These are phyloP conservation scores for Cranoglanis bouderius DNA, from an alignment of 2,113 vertebrate genomes.

Conservation along the genomic window DNA sequence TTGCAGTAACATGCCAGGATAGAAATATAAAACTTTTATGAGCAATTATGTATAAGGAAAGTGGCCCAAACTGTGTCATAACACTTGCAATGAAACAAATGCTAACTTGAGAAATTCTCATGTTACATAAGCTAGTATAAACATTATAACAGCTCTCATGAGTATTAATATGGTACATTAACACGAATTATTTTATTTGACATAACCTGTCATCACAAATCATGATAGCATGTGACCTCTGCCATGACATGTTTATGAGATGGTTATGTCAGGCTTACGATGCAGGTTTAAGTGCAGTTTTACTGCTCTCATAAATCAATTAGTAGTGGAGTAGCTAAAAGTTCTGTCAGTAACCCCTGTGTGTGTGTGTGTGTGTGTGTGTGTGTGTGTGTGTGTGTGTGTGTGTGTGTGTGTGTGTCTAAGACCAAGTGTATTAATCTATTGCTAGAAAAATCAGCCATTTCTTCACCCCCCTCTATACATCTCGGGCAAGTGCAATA, in stretches of 20 bases:
- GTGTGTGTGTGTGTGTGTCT: no score
- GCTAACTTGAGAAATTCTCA: background rate
- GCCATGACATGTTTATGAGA: background rate
- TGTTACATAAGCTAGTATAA: background rate
- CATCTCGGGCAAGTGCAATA: no score
- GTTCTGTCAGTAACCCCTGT: background rate
- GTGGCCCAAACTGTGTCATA: background rate
- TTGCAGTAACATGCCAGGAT: background rate
- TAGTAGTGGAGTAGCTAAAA: background rate
- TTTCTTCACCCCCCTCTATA: no score
- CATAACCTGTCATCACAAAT: background rate
- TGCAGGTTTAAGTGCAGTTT: background rate
- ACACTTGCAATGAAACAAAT: background rate
- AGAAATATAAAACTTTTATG: background rate
- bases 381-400: background rate
- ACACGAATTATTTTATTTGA: background rate
- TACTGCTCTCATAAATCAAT: background rate
- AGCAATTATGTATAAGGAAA: background rate
- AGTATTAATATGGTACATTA: background rate
- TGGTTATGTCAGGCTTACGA: background rate
- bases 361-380: background rate
- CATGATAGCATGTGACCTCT: background rate
- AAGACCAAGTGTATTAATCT: background rate
- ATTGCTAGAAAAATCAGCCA: background rate
- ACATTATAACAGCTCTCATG: background rate